A percentile compares a stretch with the other conserved stretches of the same genome.
These are phyloP conservation scores for Atta cephalotes DNA, from an alignment of 1,140 invertebrate species.

Conservation along the genomic window DNA sequence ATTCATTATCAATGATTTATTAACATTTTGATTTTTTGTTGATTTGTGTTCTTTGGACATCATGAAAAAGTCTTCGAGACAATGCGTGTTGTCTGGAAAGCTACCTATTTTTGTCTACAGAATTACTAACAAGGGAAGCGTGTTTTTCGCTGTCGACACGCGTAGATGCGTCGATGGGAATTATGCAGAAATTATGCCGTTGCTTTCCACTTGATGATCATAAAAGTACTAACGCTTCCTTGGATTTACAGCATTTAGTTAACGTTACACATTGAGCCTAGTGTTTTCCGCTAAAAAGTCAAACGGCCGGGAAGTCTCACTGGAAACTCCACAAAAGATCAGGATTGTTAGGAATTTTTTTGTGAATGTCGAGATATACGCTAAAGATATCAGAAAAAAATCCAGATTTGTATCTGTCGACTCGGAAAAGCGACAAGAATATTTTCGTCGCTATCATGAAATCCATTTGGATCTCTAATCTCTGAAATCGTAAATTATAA, in stretches of 20 bases:
- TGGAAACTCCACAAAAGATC: neutral
- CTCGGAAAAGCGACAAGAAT: too few species aligned
- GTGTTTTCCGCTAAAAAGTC: slow-evolving; percentile 20
- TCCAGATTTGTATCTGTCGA: neutral
- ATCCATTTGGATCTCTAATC: too few species aligned
- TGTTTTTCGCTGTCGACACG: neutral
- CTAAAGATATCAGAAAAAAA: neutral
- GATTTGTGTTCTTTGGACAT: too few species aligned
- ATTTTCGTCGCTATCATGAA: too few species aligned
- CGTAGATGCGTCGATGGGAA: slow-evolving; percentile 13
- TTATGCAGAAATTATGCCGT: neutral
- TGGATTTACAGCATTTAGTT: too few species aligned
- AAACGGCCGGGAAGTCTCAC: slow-evolving; percentile 1
- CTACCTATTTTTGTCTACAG: neutral
- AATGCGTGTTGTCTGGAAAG: neutral
- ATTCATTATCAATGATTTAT: too few species aligned
- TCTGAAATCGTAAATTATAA: too few species aligned
- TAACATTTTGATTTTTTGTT: too few species aligned
- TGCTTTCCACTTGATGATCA: neutral
- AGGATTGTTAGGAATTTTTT: neutral
- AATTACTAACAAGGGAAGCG: neutral
- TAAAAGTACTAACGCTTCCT: neutral
- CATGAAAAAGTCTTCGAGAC: too few species aligned
- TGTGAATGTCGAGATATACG: neutral
- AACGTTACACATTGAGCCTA: neutral